phyloP scores from a whole-genome alignment of 1,140 invertebrate species.

The Cryptotermes secundus region DNA sequence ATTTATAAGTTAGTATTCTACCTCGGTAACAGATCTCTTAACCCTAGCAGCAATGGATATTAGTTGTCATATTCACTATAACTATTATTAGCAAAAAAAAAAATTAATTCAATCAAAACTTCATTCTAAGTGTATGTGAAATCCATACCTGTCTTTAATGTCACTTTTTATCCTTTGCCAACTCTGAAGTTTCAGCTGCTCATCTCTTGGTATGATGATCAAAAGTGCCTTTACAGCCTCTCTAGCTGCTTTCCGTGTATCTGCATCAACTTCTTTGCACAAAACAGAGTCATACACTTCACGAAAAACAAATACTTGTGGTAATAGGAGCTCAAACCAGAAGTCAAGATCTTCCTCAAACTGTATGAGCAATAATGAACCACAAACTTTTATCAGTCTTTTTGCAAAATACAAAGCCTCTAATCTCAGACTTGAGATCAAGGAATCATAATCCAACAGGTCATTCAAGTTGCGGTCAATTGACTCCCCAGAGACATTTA shows the following conservation, averaged over 20 bases:
- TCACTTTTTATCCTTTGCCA: background rate
- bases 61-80: too few relatives aligned
- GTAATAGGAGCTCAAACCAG: background rate
- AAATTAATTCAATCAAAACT: too few relatives aligned
- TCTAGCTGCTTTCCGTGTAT: background rate
- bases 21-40: too few relatives aligned
- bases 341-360: slow-evolving; percentile 6
- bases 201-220: background rate
- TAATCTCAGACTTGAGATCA: background rate
- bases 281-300: background rate
- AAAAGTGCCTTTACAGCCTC: background rate
- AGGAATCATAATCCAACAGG: background rate
- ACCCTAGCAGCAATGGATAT: too few relatives aligned
- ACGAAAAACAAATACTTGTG: background rate
- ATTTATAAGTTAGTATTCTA: too few relatives aligned
- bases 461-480: background rate
- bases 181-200: background rate
- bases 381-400: background rate
- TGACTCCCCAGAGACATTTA: background rate
- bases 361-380: background rate
- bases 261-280: background rate
- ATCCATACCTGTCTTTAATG: background rate
- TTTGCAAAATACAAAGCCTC: background rate
- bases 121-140: too few relatives aligned
- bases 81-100: too few relatives aligned